Evolutionary conservation across 2,888 invertebrate species (phyloP), one percentile per base, ranked within the genome.

Genomic region (Andrena haemorrhoa): DNA sequence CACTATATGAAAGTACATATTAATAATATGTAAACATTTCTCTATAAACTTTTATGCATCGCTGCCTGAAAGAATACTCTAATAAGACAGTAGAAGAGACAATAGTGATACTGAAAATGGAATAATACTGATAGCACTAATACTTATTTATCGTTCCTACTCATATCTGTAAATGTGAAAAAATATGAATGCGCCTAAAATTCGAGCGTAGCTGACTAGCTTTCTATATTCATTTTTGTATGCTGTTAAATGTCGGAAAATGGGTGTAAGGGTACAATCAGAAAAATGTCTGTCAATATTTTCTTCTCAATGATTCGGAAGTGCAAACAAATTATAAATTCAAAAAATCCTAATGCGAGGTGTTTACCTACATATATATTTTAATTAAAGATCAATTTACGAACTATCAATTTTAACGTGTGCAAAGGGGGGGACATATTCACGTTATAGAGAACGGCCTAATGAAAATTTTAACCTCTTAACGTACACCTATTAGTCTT

Each of bases 141-240:
- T 87, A 77, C 83, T 86, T 85, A 88, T 85, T 80, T 87, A 86
- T 87, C 80, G 84, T 82, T 86, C 89, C 90, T 90, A 90, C 88
- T 85, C 64, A 79, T 88, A 74, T 79, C 65, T 66, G 53, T 79
- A 86, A 82, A 65, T 83, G 73, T 76, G 84, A 73, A 68, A 83
- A 69, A 84, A 81, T 77, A 82, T 41, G 61, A 81, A 88, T 88
- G 89, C 90, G 89, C 85, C 92, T 92, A 92, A 90, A 86, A 88
- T 84, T 91, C 89, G 89, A 92, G 91, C 90, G 90, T 90, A 91
- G 90, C 91, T 86, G 89, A 84, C 89, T 91, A 90, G 88, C 86
- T 85, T 89, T 90, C 90, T 88, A 88, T 89, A 81, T 61, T 83
- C 83, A 88, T 78, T 74, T 73, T 86, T 79, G 81, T 86, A 88